phyloP scores from a whole-genome alignment of 2,113 vertebrate genomes.

The Condylura cristata region DNA sequence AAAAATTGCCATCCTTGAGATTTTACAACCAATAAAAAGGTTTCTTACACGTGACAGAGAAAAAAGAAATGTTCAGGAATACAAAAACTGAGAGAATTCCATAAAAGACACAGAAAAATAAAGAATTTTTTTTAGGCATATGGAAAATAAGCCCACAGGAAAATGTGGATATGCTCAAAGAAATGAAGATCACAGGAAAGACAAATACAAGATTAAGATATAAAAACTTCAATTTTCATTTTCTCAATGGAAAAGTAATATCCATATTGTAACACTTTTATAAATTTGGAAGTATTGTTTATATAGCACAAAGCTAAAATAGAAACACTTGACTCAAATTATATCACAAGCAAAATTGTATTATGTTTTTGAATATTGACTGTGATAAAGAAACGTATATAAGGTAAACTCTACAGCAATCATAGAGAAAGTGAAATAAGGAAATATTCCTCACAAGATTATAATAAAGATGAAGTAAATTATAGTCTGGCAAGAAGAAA shows the following conservation, averaged over 20 bases:
- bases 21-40: slow-evolving; percentile 39
- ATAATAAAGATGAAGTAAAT: slow-evolving; percentile 3
- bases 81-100: neutral
- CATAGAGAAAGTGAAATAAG: slow-evolving; percentile 31
- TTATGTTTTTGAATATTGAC: neutral
- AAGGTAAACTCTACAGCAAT: neutral
- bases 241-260: slow-evolving; percentile 19
- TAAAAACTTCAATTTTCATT: neutral
- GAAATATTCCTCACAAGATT: neutral
- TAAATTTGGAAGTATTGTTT: neutral
- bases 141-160: neutral
- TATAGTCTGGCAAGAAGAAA: slow-evolving; percentile 25
- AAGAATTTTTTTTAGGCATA: neutral
- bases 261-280: neutral
- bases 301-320: neutral
- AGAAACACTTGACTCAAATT: neutral
- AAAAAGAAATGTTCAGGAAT: neutral
- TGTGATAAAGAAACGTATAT: neutral
- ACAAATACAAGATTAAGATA: neutral
- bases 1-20: neutral
- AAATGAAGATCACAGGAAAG: slow-evolving; percentile 2
- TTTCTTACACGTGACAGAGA: neutral
- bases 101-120: neutral
- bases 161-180: neutral
- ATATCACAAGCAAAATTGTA: neutral